Percentiles rank a stretch among this genome's conserved stretches.
Conservation (phyloP, 2,888 invertebrate genomes). For the Chromoteleia sp. region DNA sequence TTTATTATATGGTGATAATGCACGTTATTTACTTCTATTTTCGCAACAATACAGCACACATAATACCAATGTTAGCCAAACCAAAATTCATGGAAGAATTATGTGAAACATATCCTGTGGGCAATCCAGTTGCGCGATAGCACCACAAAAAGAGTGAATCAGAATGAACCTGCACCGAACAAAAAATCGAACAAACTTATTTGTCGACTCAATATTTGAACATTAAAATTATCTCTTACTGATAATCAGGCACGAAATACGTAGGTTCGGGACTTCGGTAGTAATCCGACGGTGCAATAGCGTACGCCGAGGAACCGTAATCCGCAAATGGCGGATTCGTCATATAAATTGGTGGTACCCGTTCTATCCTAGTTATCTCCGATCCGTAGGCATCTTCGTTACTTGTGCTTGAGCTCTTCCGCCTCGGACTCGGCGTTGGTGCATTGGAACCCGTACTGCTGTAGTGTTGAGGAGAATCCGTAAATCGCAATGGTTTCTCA, state of each 20-base stretch:
- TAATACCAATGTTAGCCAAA: too few relatives aligned
- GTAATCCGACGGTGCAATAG: conserved; percentile 79
- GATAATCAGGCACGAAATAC: conserved; percentile 80
- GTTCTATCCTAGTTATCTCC: conserved; percentile 78
- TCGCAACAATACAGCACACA: too few relatives aligned
- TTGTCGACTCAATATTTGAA: too few relatives aligned
- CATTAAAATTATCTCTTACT: too few relatives aligned
- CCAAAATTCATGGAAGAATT: too few relatives aligned
- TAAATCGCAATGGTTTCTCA: conserved; percentile 89
- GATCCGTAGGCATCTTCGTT: conserved; percentile 88
- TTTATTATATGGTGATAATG: too few relatives aligned
- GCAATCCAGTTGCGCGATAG: too few relatives aligned
- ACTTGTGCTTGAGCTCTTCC: conserved; percentile 89
- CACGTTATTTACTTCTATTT: too few relatives aligned
- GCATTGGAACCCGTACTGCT: conserved; percentile 86
- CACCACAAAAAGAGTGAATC: too few relatives aligned
- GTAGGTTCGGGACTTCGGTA: conserved; percentile 79
- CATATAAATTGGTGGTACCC: conserved; percentile 81
- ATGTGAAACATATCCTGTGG: too few relatives aligned
- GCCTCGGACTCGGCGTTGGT: conserved; percentile 89
- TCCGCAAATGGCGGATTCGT: conserved; percentile 79
- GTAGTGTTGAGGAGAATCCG: conserved; percentile 91
- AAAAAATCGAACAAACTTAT: too few relatives aligned
- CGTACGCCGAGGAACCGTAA: conserved; percentile 80
- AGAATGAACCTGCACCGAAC: too few relatives aligned